These are phyloP conservation scores for Nebria salina DNA, from an alignment of 2,888 invertebrate genomes.

Conservation along the genomic window DNA sequence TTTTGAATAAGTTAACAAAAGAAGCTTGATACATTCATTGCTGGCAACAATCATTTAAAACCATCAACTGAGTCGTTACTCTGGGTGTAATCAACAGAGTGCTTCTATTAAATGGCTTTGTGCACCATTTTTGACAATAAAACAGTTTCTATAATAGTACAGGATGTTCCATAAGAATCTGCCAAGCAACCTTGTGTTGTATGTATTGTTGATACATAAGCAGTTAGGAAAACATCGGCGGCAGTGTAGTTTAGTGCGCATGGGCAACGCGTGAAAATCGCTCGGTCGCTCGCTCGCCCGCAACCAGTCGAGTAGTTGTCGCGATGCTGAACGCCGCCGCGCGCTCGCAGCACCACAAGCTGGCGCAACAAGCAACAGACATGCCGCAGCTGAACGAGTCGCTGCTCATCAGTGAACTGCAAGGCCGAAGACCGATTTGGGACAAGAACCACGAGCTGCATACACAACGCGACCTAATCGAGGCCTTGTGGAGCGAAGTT, in stretches of 20 bases:
- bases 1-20: neutral
- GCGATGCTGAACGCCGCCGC: neutral
- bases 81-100: too few relatives aligned
- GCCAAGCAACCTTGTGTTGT: too few relatives aligned
- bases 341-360: neutral
- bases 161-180: too few relatives aligned
- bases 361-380: neutral
- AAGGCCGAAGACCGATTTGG: slow-evolving; percentile 59
- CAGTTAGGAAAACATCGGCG: too few relatives aligned
- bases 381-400: slow-evolving; percentile 5
- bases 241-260: neutral
- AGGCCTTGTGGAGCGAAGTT: slow-evolving; percentile 66
- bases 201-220: too few relatives aligned
- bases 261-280: slow-evolving; percentile 5
- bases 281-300: slow-evolving; percentile 5
- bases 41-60: too few relatives aligned
- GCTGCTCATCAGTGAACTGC: slow-evolving; percentile 54
- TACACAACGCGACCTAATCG: slow-evolving; percentile 64
- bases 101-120: too few relatives aligned
- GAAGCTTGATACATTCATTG: neutral
- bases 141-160: too few relatives aligned
- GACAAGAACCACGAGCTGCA: slow-evolving; percentile 65
- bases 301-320: slow-evolving; percentile 12
- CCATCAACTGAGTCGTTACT: too few relatives aligned
- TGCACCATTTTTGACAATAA: too few relatives aligned